A percentile compares a stretch with the other conserved stretches of the same genome.
phyloP scores from a whole-genome alignment of 2,797 vertebrate species.

The Mormyrops attenuatus region DNA sequence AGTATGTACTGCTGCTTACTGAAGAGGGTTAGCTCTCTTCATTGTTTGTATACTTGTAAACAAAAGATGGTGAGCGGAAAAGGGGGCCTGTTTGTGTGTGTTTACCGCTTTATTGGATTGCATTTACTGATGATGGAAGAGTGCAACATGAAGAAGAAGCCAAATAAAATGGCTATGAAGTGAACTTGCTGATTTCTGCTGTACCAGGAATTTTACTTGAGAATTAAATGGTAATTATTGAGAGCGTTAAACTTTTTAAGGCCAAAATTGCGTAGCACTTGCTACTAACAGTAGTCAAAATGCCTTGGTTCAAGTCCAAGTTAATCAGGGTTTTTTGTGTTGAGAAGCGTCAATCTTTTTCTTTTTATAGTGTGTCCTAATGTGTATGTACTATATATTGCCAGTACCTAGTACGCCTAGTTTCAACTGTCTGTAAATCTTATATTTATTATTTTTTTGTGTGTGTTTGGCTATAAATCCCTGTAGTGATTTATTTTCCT shows the following conservation, averaged over 20 bases:
- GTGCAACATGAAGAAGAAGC: background rate
- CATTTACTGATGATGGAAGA: background rate
- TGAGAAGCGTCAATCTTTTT: conserved; percentile 46
- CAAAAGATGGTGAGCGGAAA: background rate
- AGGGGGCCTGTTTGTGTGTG: background rate
- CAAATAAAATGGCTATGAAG: background rate
- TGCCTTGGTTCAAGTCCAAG: conserved; percentile 69
- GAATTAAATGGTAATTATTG: background rate
- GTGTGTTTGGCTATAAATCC: conserved; percentile 66
- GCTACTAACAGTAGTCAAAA: conserved; percentile 48
- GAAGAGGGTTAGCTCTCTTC: background rate
- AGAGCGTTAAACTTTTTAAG: background rate
- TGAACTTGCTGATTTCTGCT: conserved; percentile 31
- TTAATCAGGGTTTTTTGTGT: conserved; percentile 68
- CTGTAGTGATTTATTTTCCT: conserved; percentile 28
- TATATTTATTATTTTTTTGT: conserved; percentile 55
- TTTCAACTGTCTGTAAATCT: conserved; percentile 57
- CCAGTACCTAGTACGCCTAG: conserved; percentile 74
- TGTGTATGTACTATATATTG: conserved; percentile 71
- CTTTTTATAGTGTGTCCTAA: conserved; percentile 63
- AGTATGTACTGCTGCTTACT: background rate
- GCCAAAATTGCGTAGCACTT: conserved; percentile 26
- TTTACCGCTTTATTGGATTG: background rate
- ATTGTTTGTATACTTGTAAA: background rate
- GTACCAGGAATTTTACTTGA: background rate